Conservation (phyloP, 2,888 invertebrate genomes). For the Aspidiotus destructor region DNA sequence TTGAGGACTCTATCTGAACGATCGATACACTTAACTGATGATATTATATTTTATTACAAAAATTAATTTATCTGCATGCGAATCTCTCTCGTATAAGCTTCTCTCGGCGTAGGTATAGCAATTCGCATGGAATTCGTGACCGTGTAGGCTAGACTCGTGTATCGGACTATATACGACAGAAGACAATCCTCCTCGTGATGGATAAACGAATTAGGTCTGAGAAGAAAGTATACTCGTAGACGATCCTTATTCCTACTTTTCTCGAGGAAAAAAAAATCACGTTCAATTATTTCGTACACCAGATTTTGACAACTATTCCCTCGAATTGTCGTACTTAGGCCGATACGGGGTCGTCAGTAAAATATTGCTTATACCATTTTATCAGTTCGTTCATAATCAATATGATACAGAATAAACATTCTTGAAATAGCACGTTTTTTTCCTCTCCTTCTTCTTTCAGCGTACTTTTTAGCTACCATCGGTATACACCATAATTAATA, state of each 20-base stretch:
- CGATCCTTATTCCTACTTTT: too few species aligned
- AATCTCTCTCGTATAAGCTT: not conserved
- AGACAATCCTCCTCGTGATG: too few species aligned
- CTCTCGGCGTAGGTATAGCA: not conserved
- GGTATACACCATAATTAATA: constrained; percentile 23
- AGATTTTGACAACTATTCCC: too few species aligned
- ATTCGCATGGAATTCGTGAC: too few species aligned
- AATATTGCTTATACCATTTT: constrained; percentile 8
- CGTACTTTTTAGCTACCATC: constrained; percentile 20
- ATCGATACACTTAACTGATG: constrained; percentile 27
- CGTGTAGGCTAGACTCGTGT: too few species aligned
- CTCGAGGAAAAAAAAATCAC: too few species aligned
- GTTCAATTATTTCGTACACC: too few species aligned
- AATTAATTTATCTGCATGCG: constrained; percentile 28
- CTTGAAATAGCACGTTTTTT: constrained; percentile 24
- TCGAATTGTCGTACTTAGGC: too few species aligned
- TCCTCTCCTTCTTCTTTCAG: not conserved
- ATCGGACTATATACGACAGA: too few species aligned
- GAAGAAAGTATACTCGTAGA: too few species aligned
- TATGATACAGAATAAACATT: constrained; percentile 18
- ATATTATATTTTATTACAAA: constrained; percentile 3
- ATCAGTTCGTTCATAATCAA: constrained; percentile 22
- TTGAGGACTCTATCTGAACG: constrained; percentile 15
- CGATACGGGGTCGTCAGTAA: not conserved
- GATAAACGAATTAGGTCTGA: too few species aligned